A percentile compares a stretch with the other conserved stretches of the same genome.
Conservation (phyloP, 2,113 vertebrate species). For the Dendrocopos noguchii region DNA sequence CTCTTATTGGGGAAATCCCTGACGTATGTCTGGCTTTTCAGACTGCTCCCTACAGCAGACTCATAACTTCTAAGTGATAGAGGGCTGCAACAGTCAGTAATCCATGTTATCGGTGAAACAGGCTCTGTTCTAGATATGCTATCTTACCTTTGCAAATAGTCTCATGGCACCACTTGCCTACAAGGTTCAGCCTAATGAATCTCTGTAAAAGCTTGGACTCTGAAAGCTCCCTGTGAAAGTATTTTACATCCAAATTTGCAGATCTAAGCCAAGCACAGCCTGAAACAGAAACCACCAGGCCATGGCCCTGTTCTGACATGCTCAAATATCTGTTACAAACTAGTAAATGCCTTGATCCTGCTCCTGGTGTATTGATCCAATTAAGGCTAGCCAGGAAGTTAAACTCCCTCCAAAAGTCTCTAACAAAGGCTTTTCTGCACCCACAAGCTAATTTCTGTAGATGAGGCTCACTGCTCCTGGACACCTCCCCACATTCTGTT, state of each 20-base stretch:
- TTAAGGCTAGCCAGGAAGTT: background rate
- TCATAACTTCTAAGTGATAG: background rate
- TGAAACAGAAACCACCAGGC: background rate
- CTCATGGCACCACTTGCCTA: background rate
- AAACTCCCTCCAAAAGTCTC: background rate
- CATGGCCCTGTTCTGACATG: background rate
- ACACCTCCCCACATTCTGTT: background rate
- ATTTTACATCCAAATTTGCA: background rate
- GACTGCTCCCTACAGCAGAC: background rate
- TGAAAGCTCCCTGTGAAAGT: background rate
- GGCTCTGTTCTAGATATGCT: background rate
- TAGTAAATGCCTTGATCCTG: background rate
- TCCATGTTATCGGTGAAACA: background rate
- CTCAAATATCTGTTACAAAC: background rate
- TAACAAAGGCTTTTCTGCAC: background rate
- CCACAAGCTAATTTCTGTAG: background rate
- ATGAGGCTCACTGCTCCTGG: background rate
- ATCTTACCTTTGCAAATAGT: background rate
- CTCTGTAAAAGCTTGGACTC: background rate
- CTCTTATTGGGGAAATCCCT: slow-evolving; percentile 25
- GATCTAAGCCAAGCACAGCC: background rate
- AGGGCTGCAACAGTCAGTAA: background rate
- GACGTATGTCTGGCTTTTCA: background rate
- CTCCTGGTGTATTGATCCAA: background rate
- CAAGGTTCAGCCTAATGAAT: background rate